phyloP scores from a whole-genome alignment of 2,113 vertebrate genomes.

The Mirounga angustirostris region DNA sequence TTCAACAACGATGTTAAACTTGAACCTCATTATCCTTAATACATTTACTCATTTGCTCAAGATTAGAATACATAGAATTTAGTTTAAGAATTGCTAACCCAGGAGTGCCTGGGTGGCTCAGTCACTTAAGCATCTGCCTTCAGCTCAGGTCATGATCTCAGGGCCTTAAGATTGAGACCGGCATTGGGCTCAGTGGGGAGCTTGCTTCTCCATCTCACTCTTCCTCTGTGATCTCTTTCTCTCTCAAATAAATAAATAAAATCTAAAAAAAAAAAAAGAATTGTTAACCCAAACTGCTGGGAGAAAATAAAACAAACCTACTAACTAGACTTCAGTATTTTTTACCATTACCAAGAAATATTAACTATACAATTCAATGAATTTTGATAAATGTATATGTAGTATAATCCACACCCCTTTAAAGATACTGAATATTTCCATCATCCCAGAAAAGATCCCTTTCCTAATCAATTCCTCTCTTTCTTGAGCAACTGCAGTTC shows the following conservation, averaged over 20 bases:
- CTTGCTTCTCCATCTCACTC: background rate
- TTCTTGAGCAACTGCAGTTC: background rate
- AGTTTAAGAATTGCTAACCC: background rate
- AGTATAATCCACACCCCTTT: background rate
- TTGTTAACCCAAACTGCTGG: background rate
- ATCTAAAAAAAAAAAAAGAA: background rate
- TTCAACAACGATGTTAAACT: slow-evolving; percentile 11
- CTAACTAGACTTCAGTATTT: background rate
- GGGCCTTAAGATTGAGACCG: background rate
- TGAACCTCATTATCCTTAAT: background rate
- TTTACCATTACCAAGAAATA: background rate
- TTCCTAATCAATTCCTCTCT: background rate
- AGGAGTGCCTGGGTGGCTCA: background rate
- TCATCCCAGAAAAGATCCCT: background rate
- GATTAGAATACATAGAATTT: background rate
- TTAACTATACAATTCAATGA: background rate
- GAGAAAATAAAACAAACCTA: background rate
- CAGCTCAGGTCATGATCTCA: background rate
- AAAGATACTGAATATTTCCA: background rate
- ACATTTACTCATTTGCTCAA: slow-evolving; percentile 1
- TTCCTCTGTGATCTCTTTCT: background rate
- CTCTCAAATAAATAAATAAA: background rate
- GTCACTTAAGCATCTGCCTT: background rate
- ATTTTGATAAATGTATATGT: background rate
- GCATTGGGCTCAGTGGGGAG: background rate